Conservation (phyloP, 2,888 invertebrate species). For the Drosophila putrida region DNA sequence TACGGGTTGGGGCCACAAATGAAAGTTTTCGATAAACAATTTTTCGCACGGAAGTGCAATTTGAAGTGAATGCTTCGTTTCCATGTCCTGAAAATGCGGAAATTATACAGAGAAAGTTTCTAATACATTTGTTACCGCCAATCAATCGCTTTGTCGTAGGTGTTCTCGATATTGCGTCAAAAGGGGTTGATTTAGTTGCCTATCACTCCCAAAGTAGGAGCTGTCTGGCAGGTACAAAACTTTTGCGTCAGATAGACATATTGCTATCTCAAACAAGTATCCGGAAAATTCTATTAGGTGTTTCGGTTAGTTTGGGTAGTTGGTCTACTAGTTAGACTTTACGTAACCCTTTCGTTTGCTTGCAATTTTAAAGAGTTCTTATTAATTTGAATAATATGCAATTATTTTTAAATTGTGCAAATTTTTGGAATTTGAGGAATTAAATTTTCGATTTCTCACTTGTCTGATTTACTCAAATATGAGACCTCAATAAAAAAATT, state of each 20-base stretch:
- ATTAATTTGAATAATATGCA: not conserved
- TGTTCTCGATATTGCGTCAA: conserved; percentile 22
- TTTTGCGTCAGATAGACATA: conserved; percentile 56
- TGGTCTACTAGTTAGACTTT: not conserved
- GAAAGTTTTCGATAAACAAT: conserved; percentile 79
- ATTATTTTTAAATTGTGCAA: too few species aligned
- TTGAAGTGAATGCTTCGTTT: conserved; percentile 69
- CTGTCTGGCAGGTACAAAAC: conserved; percentile 27
- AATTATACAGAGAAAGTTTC: conserved; percentile 76
- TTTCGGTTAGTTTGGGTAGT: not conserved
- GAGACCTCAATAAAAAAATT: too few species aligned
- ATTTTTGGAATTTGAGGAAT: too few species aligned
- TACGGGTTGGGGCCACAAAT: conserved; percentile 7
- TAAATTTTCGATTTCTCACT: too few species aligned
- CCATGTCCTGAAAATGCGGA: conserved; percentile 70
- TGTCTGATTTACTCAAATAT: too few species aligned
- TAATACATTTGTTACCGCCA: conserved; percentile 78
- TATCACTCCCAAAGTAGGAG: not conserved
- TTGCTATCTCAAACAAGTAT: conserved; percentile 17
- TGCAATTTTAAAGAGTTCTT: not conserved
- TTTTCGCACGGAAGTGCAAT: conserved; percentile 82
- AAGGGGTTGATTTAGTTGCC: conserved; percentile 13
- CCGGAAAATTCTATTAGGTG: not conserved
- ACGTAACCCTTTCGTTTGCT: not conserved
- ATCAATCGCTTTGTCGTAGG: conserved; percentile 59